Evolutionary conservation across 2,888 invertebrate genomes (phyloP).

Genomic region (Oligia strigilis): DNA sequence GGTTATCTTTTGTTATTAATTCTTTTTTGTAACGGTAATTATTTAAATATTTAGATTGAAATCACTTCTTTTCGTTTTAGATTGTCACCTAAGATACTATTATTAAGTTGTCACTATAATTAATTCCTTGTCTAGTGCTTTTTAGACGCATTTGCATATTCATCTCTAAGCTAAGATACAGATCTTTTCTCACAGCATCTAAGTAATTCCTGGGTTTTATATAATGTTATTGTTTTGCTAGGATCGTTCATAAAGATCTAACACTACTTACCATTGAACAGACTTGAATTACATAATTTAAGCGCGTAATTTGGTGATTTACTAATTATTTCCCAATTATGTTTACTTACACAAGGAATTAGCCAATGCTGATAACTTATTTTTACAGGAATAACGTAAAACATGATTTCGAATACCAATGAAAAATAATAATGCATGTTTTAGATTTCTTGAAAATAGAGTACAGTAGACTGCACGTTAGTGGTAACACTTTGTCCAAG

Average conservation of each 20-base stretch:
- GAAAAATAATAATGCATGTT: neutral
- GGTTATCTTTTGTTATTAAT: neutral
- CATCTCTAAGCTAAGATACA: constrained; percentile 19
- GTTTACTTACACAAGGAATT: neutral
- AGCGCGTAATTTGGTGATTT: neutral
- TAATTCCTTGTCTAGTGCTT: constrained; percentile 23
- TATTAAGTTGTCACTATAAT: constrained; percentile 6
- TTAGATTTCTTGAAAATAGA: neutral
- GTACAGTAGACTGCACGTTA: neutral
- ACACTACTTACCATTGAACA: neutral
- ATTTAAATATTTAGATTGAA: constrained; percentile 1
- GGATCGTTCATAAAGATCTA: neutral
- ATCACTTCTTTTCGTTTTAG: neutral
- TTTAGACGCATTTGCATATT: constrained; percentile 18
- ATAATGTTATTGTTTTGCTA: constrained; percentile 15
- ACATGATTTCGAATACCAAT: neutral
- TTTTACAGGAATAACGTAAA: neutral
- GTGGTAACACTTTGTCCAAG: neutral
- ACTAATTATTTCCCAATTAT: constrained; percentile 12
- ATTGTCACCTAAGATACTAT: constrained; percentile 8
- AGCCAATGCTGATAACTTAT: neutral
- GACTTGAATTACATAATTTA: neutral
- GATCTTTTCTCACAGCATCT: constrained; percentile 42
- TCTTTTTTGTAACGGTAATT: neutral
- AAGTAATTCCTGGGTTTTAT: neutral